Conservation (phyloP, 2,797 vertebrate genomes). For the Aulostomus chinensis region DNA sequence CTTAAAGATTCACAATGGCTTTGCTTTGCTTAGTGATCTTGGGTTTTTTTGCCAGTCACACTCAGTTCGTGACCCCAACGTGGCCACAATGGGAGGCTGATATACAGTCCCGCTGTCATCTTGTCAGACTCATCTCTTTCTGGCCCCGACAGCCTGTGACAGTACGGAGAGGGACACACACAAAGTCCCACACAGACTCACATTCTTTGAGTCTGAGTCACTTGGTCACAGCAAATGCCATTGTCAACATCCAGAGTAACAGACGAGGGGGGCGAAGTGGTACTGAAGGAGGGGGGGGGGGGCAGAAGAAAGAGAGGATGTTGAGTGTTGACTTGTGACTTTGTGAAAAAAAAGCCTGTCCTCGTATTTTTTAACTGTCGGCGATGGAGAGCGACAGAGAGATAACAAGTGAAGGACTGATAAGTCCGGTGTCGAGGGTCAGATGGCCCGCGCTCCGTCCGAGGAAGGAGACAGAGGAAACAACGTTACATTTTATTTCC, state of each 20-base stretch:
- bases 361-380: conserved; percentile 44
- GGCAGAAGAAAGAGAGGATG: conserved; percentile 25
- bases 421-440: conserved; percentile 7
- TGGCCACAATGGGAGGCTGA: conserved; percentile 34
- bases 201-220: conserved; percentile 72
- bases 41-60: conserved; percentile 14
- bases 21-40: conserved; percentile 3
- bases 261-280: conserved; percentile 13
- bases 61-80: conserved; percentile 42
- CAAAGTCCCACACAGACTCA: conserved; percentile 44
- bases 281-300: conserved; percentile 1
- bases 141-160: conserved; percentile 65
- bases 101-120: conserved; percentile 47
- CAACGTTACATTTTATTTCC: too few relatives aligned
- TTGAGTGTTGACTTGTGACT: conserved; percentile 48
- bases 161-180: conserved; percentile 52
- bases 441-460: too few relatives aligned
- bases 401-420: conserved; percentile 8
- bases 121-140: conserved; percentile 48
- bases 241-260: conserved; percentile 65
- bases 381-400: conserved; percentile 1
- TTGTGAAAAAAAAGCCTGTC: conserved; percentile 43
- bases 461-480: too few relatives aligned
- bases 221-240: conserved; percentile 65
- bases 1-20: background rate